Evolutionary conservation across 2,888 invertebrate species (phyloP).

Genomic region (Steromphala cineraria): DNA sequence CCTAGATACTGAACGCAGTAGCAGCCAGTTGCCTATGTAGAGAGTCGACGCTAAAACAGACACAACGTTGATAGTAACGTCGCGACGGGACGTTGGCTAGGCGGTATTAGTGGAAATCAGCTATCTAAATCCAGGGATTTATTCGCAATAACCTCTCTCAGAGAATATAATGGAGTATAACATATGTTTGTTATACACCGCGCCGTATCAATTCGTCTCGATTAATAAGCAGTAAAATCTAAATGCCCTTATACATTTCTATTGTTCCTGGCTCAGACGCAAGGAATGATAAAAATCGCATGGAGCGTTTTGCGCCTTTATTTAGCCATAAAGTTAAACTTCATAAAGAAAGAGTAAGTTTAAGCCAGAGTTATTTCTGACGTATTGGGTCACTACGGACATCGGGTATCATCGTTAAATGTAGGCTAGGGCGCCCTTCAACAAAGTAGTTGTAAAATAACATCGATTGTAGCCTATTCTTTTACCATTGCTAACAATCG

Average conservation of each 20-base stretch:
- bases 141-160: neutral
- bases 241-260: neutral
- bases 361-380: neutral
- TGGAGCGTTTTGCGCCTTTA: neutral
- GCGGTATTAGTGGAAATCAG: neutral
- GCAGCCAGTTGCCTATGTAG: no score
- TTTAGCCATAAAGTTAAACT: neutral
- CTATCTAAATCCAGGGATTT: slow-evolving; percentile 4
- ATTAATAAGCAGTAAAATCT: neutral
- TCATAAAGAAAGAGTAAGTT: neutral
- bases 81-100: neutral
- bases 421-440: neutral
- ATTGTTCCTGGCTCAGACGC: neutral
- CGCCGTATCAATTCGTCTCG: neutral
- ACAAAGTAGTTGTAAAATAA: no score
- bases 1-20: no score
- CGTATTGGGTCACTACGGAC: neutral
- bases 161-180: neutral
- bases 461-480: no score
- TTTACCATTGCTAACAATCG: no score
- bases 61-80: neutral
- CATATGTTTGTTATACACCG: neutral
- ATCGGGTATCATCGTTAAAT: neutral
- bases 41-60: neutral
- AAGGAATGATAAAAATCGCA: neutral